Evolutionary conservation across 2,797 vertebrate genomes (phyloP).

Genomic region (Notolabrus celidotus): DNA sequence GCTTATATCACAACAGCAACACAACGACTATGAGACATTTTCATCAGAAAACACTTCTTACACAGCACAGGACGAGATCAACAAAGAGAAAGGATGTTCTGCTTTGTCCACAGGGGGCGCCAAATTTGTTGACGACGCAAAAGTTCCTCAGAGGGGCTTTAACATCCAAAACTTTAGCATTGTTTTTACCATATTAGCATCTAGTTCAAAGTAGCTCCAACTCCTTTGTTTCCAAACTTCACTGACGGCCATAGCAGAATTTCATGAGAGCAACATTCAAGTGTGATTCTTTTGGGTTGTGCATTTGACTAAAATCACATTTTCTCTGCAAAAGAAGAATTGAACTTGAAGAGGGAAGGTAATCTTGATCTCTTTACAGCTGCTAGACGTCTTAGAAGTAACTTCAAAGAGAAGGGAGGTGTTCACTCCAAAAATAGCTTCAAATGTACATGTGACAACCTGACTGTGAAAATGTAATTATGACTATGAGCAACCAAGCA

Average conservation of each 20-base stretch:
- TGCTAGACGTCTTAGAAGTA: background rate
- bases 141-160: background rate
- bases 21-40: no score
- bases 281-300: background rate
- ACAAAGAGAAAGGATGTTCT: no score
- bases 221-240: background rate
- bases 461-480: background rate
- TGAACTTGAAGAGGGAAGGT: background rate
- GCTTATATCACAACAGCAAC: no score
- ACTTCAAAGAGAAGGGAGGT: background rate
- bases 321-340: background rate
- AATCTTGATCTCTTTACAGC: background rate
- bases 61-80: no score
- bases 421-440: background rate
- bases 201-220: background rate
- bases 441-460: background rate
- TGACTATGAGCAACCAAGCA: no score
- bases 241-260: background rate
- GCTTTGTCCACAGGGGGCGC: no score
- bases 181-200: background rate
- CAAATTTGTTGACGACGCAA: no score
- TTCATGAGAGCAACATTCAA: background rate
- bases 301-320: background rate
- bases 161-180: background rate
- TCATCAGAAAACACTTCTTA: no score